Percentiles rank a stretch among this genome's conserved stretches.
Evolutionary conservation across 2,888 invertebrate genomes (phyloP).

Genomic region (Pyrrhia umbra): DNA sequence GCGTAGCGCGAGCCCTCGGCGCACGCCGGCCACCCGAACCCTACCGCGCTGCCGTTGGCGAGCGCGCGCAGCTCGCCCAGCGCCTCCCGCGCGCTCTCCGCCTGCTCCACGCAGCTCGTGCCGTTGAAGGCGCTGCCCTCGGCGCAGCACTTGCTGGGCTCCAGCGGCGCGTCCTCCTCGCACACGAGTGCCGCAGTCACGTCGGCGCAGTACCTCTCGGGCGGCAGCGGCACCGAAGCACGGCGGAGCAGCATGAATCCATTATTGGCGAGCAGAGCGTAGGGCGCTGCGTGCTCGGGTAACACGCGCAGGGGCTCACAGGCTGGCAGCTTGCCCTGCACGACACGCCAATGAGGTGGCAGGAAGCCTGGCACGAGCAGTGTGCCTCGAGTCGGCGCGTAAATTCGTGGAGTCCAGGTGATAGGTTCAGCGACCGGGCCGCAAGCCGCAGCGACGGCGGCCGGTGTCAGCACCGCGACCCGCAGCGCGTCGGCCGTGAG

Average conservation of each 20-base stretch:
- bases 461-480: slow-evolving; percentile 74
- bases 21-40: slow-evolving; percentile 90
- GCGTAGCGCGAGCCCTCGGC: slow-evolving; percentile 86
- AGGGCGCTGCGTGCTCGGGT: slow-evolving; percentile 81
- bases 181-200: slow-evolving; percentile 92
- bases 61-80: slow-evolving; percentile 74
- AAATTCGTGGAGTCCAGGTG: slow-evolving; percentile 91
- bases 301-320: slow-evolving; percentile 75
- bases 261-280: slow-evolving; percentile 91
- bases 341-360: slow-evolving; percentile 87
- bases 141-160: slow-evolving; percentile 93
- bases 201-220: slow-evolving; percentile 93
- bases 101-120: slow-evolving; percentile 84
- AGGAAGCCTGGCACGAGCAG: slow-evolving; percentile 80
- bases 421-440: slow-evolving; percentile 81
- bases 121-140: slow-evolving; percentile 91
- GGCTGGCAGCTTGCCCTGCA: slow-evolving; percentile 79
- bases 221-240: slow-evolving; percentile 80
- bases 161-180: slow-evolving; percentile 77
- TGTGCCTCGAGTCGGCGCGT: slow-evolving; percentile 83
- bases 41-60: slow-evolving; percentile 79
- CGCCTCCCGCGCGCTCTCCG: slow-evolving; percentile 73
- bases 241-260: slow-evolving; percentile 91
- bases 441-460: slow-evolving; percentile 71
- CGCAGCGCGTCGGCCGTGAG: slow-evolving; percentile 70